phyloP scores from a whole-genome alignment of 2,888 invertebrate species.

The Andrena bucephala region DNA sequence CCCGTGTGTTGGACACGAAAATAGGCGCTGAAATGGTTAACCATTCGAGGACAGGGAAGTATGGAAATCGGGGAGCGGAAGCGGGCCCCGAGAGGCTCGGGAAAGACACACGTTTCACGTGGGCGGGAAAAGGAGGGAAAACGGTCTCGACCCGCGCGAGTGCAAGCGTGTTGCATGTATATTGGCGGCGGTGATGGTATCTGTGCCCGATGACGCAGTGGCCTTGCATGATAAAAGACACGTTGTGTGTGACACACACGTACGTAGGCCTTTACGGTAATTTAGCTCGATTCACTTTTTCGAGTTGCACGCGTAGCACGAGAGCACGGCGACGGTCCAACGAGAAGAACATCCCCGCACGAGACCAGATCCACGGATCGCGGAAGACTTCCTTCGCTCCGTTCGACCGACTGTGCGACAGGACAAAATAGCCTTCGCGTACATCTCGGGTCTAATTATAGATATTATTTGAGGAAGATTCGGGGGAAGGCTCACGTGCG shows the following conservation, averaged over 20 bases:
- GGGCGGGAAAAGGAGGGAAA: neutral
- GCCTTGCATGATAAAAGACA: constrained; percentile 72
- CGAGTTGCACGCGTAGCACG: constrained; percentile 39
- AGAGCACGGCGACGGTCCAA: constrained; percentile 18
- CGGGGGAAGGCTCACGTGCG: too few species aligned
- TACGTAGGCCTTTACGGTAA: constrained; percentile 58
- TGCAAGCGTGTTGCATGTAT: constrained; percentile 5
- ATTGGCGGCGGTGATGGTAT: constrained; percentile 21
- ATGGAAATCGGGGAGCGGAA: neutral
- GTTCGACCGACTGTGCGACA: neutral
- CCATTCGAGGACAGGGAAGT: neutral
- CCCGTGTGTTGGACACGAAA: neutral
- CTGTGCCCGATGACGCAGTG: constrained; percentile 68
- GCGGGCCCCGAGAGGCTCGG: neutral
- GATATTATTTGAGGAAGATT: too few species aligned
- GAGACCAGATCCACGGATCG: constrained; percentile 26
- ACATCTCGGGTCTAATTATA: neutral
- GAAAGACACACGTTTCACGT: neutral
- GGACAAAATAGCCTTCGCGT: neutral
- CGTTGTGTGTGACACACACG: constrained; percentile 38
- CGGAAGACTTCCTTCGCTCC: neutral
- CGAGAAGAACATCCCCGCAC: constrained; percentile 15
- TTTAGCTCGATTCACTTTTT: constrained; percentile 66
- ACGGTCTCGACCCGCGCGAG: neutral
- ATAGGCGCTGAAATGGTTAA: neutral